Percentiles rank a stretch among this genome's conserved stretches.
These are phyloP conservation scores for Acleris holmiana DNA, from an alignment of 2,888 invertebrate species.

Conservation along the genomic window DNA sequence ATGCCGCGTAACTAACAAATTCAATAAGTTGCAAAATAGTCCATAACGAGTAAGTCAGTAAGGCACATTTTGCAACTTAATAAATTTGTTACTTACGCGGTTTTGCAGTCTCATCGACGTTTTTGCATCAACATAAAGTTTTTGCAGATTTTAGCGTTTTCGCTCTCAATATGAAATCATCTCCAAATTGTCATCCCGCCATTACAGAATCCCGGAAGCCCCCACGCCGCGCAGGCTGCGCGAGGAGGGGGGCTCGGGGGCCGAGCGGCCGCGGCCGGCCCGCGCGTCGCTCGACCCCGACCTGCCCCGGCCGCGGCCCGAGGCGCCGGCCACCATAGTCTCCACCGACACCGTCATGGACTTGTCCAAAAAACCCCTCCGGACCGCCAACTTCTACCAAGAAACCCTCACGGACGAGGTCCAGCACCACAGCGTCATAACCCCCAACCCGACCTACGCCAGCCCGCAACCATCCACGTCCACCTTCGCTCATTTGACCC, in stretches of 20 bases:
- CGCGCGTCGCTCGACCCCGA: constrained; percentile 60
- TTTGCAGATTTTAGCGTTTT: too few species aligned
- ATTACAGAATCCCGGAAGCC: constrained; percentile 65
- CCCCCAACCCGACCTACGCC: constrained; percentile 67
- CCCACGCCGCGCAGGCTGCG: constrained; percentile 59
- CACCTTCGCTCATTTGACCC: constrained; percentile 56
- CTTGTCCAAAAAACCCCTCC: constrained; percentile 58
- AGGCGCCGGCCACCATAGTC: constrained; percentile 52
- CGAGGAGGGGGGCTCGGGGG: too few species aligned
- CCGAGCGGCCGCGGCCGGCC: constrained; percentile 42
- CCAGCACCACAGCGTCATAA: constrained; percentile 69
- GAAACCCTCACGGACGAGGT: constrained; percentile 68
- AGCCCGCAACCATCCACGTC: constrained; percentile 75
- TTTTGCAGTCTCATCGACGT: too few species aligned
- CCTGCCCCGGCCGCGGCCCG: constrained; percentile 51
- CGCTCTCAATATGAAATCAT: too few species aligned
- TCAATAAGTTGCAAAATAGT: too few species aligned
- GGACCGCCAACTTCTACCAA: constrained; percentile 76
- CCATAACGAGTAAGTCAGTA: too few species aligned
- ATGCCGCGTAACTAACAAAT: too few species aligned
- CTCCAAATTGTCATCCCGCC: background rate
- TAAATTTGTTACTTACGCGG: too few species aligned
- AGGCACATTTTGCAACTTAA: too few species aligned
- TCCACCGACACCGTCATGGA: constrained; percentile 64
- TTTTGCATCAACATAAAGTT: too few species aligned